A percentile compares a stretch with the other conserved stretches of the same genome.
Evolutionary conservation across 1,140 invertebrate species (phyloP).

Genomic region (Wasmannia auropunctata): DNA sequence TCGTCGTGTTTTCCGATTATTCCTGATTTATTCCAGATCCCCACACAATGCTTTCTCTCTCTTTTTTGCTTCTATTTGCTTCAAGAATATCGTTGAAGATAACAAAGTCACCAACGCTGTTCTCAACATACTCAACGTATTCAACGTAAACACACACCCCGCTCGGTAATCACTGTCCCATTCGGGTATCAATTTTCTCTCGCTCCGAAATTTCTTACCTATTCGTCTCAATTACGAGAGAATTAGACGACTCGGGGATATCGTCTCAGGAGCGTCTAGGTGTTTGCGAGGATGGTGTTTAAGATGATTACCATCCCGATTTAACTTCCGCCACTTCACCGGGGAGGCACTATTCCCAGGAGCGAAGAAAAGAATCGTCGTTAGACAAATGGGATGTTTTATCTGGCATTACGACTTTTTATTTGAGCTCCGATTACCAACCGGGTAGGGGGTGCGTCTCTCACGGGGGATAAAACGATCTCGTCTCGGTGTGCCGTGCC

Average conservation of each 20-base stretch:
- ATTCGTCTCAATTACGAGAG: slow-evolving; percentile 81
- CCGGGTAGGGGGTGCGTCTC: slow-evolving; percentile 57
- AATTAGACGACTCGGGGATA: slow-evolving; percentile 78
- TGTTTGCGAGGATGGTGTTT: slow-evolving; percentile 80
- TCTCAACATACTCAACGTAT: too few relatives aligned
- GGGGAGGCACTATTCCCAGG: slow-evolving; percentile 22
- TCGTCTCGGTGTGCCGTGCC: slow-evolving; percentile 34
- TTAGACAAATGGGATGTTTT: slow-evolving; percentile 85
- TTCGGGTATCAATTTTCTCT: slow-evolving; percentile 14
- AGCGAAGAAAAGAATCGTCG: slow-evolving; percentile 80
- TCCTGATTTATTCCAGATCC: slow-evolving; percentile 66
- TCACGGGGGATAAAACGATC: slow-evolving; percentile 56
- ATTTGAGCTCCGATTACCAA: slow-evolving; percentile 82
- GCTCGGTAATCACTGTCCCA: neutral
- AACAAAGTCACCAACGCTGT: neutral
- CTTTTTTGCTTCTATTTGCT: neutral
- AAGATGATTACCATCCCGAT: slow-evolving; percentile 83
- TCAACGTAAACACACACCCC: neutral
- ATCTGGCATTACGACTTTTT: slow-evolving; percentile 84
- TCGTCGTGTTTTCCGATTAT: slow-evolving; percentile 78
- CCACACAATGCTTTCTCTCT: slow-evolving; percentile 1
- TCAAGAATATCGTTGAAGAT: neutral
- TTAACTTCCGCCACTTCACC: slow-evolving; percentile 55
- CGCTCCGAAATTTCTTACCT: slow-evolving; percentile 61
- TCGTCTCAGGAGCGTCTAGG: slow-evolving; percentile 54